Percentiles rank a stretch among this genome's conserved stretches.
These are phyloP conservation scores for Salarias fasciatus DNA, from an alignment of 2,797 vertebrate genomes.

Conservation along the genomic window DNA sequence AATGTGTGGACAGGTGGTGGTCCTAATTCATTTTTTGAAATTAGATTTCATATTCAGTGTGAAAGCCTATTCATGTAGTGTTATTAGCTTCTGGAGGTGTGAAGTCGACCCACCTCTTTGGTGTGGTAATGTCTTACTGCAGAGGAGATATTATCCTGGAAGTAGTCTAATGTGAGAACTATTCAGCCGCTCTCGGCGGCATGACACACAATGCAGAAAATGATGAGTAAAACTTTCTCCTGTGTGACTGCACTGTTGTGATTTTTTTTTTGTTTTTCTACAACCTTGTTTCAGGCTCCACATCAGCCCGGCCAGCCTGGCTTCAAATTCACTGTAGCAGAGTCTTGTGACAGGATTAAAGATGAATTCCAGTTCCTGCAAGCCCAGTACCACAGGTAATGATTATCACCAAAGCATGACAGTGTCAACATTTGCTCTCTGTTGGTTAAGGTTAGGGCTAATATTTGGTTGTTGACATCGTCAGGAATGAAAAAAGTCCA, in stretches of 20 bases:
- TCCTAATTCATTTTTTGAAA: slow-evolving; percentile 37
- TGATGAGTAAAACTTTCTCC: slow-evolving; percentile 27
- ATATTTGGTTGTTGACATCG: slow-evolving; percentile 34
- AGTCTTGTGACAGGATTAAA: slow-evolving; percentile 96
- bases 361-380: slow-evolving; percentile 97
- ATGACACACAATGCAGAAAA: slow-evolving; percentile 16
- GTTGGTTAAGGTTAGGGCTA: slow-evolving; percentile 31
- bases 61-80: slow-evolving; percentile 45
- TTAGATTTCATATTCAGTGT: slow-evolving; percentile 47
- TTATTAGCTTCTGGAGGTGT: slow-evolving; percentile 61
- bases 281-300: slow-evolving; percentile 84
- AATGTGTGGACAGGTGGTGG: slow-evolving; percentile 53
- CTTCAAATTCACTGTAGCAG: slow-evolving; percentile 97
- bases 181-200: slow-evolving; percentile 13
- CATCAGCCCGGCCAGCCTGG: slow-evolving; percentile 95
- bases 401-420: slow-evolving; percentile 26
- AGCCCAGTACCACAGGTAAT: slow-evolving; percentile 97
- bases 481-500: slow-evolving; percentile 19
- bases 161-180: slow-evolving; percentile 34
- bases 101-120: slow-evolving; percentile 45
- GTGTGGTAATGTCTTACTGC: slow-evolving; percentile 56
- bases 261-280: slow-evolving; percentile 9
- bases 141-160: slow-evolving; percentile 41
- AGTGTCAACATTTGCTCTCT: slow-evolving; percentile 24
- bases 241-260: slow-evolving; percentile 40